Evolutionary conservation across 23 tunicate species (phyloP), one percentile per base, ranked within the genome.

Genomic region (Botrylloides violaceus): DNA sequence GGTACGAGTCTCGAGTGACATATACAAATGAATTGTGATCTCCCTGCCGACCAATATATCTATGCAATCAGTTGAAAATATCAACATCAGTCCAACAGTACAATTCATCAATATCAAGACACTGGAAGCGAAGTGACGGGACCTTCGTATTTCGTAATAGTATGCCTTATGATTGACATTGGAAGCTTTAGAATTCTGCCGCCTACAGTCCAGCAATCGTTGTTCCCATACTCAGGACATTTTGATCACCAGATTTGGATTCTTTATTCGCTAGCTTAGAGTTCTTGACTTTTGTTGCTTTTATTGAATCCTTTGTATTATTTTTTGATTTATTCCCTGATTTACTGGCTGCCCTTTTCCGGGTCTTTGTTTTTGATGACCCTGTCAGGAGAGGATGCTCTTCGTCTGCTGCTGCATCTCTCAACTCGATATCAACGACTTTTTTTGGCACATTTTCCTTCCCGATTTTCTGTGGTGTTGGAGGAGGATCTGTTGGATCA

Each of bases 351-450:
- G 66, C 66, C 4, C 57, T 26, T 6, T 65, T 49, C 27, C 58
- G 55, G 9, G 68, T 66, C 35, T 80, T 87, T 57, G 79, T 80
- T 43, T 76, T 76, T 36, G 76, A 74, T 19, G 86, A 35, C 15
- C 95, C 95, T 23, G 76, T 48, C 3, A 87, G 50, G 5, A 87
- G 64, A 7, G 95, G 95, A 50, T 87, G 95, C 50, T 87, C 95
- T 36, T 87, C 95, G 18, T 80, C 84, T 24, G 78, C 78, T 34
- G 79, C 59, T 18, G 80, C 84, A 37, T 70, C 84, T 25, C 76
- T 73, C 32, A 87, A 81, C 65, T 81, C 80, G 32, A 87, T 80
- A 36, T 70, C 80, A 49, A 81, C 87, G 27, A 87, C 85, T 77
- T 81, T 47, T 33, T 31, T 21, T 21, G 31, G 26, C 21, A 34